Conservation (phyloP, 2,113 vertebrate species). For the Apodemus speciosus region DNA sequence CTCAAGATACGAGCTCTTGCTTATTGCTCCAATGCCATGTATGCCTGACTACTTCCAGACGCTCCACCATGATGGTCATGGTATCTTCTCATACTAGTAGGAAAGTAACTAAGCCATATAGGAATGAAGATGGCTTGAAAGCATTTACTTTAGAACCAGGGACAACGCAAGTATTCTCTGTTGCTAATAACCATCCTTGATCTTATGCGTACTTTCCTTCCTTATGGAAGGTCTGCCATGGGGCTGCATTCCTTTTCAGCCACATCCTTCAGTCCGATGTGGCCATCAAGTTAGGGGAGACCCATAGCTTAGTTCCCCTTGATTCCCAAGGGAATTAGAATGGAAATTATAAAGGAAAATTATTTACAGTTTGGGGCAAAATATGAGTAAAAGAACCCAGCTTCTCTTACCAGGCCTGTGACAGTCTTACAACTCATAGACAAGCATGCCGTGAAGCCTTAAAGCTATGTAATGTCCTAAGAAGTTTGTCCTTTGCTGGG, state of each 20-base stretch:
- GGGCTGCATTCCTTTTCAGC: neutral
- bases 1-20: neutral
- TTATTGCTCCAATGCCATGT: neutral
- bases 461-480: neutral
- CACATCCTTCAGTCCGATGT: too few species aligned
- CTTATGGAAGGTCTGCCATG: neutral
- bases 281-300: neutral
- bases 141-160: conserved; percentile 17
- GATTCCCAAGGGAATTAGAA: neutral
- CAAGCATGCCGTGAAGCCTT: neutral
- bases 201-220: neutral
- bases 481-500: neutral
- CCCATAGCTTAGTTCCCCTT: too few species aligned
- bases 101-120: neutral
- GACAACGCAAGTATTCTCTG: neutral
- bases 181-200: neutral
- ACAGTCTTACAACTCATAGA: neutral
- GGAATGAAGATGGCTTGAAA: neutral
- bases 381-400: neutral
- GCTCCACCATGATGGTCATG: neutral
- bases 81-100: neutral
- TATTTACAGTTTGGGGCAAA: neutral
- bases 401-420: neutral
- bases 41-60: neutral
- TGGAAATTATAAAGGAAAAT: neutral